Evolutionary conservation across 2,113 vertebrate species (phyloP).

Genomic region (Colaptes auratus): DNA sequence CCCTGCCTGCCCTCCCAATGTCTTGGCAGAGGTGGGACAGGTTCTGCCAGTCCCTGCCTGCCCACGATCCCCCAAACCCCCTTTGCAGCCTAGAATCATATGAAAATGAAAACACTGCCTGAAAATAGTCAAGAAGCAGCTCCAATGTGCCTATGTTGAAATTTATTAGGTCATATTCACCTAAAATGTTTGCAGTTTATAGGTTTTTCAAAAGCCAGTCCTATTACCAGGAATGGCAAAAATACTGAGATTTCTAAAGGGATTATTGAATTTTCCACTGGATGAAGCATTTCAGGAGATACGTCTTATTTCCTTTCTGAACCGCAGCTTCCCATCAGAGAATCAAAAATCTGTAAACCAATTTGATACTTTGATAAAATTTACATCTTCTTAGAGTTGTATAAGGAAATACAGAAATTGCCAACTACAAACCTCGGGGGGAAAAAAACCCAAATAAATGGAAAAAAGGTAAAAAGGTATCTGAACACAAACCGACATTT

Average conservation of each 20-base stretch:
- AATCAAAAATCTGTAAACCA: background rate
- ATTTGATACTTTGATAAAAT: background rate
- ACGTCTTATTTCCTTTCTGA: background rate
- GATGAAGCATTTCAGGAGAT: background rate
- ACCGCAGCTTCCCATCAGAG: background rate
- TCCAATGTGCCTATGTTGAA: accelerated
- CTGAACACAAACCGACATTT: background rate
- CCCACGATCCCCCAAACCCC: background rate
- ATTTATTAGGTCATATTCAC: background rate
- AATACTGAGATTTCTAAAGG: background rate
- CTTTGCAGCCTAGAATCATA: accelerated
- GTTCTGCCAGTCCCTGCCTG: background rate
- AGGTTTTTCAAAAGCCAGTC: background rate
- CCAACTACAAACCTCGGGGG: background rate
- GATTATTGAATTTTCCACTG: background rate
- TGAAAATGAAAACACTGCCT: too few species aligned
- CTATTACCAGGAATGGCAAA: background rate
- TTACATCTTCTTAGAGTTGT: background rate
- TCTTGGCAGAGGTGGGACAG: background rate
- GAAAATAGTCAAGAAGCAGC: accelerated
- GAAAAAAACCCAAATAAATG: too few species aligned
- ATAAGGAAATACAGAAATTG: background rate
- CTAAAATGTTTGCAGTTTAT: background rate
- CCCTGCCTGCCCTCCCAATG: background rate
- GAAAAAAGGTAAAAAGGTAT: background rate